Conservation (phyloP, 2,113 vertebrate genomes). For the Bujurquina vittata region DNA sequence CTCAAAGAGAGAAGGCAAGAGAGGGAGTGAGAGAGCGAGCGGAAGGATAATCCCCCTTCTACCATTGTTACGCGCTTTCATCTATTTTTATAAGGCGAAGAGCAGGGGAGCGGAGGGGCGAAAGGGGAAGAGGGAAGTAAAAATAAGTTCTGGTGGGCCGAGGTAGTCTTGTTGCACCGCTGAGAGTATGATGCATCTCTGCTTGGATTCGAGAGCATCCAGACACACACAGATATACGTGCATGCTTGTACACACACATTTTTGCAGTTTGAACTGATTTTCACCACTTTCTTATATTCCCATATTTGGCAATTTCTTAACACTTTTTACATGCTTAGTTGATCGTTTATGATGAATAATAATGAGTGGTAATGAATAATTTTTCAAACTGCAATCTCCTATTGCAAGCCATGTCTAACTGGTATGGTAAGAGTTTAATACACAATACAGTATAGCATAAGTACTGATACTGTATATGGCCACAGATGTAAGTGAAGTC, state of each 20-base stretch:
- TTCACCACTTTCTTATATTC: background rate
- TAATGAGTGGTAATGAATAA: background rate
- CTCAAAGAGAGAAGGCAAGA: slow-evolving; percentile 47
- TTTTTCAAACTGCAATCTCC: background rate
- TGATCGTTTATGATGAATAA: background rate
- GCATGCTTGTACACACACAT: background rate
- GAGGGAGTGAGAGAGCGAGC: slow-evolving; percentile 15
- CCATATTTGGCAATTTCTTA: background rate
- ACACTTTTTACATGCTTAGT: background rate
- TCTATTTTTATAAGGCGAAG: slow-evolving; percentile 73
- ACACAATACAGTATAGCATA: background rate
- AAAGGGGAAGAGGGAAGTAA: slow-evolving; percentile 31
- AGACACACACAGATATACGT: background rate
- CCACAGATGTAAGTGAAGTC: too few species aligned
- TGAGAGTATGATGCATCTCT: slow-evolving; percentile 45
- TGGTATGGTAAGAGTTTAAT: background rate
- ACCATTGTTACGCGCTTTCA: slow-evolving; percentile 70
- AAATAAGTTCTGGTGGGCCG: slow-evolving; percentile 55
- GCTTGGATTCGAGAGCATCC: slow-evolving; percentile 1
- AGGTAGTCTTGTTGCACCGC: slow-evolving; percentile 29
- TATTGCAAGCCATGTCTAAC: background rate
- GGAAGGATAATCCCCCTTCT: slow-evolving; percentile 67
- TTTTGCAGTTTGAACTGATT: background rate
- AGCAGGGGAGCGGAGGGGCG: slow-evolving; percentile 12
- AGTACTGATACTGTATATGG: background rate